Percentiles rank a stretch among this genome's conserved stretches.
phyloP scores from a whole-genome alignment of 2,797 vertebrate species.

The Acrocephalus scirpaceus region DNA sequence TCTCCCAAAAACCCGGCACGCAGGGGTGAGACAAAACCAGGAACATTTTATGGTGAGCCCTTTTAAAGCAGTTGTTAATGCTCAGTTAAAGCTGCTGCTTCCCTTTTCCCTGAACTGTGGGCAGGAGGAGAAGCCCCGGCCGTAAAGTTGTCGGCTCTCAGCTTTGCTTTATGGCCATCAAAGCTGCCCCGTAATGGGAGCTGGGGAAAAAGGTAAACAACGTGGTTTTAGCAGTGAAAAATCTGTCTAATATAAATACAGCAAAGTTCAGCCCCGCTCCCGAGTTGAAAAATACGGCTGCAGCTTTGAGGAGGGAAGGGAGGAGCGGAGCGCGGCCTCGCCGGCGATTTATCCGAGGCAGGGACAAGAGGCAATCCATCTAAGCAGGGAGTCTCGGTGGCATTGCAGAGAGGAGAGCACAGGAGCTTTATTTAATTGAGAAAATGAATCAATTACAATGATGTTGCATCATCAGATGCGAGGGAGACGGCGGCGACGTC shows the following conservation, averaged over 20 bases:
- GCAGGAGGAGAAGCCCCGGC: slow-evolving; percentile 6
- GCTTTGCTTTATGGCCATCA: slow-evolving; percentile 63
- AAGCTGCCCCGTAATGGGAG: background rate
- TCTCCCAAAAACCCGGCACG: background rate
- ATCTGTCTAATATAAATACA: slow-evolving; percentile 76
- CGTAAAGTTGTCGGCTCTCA: slow-evolving; percentile 29
- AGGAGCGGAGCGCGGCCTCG: slow-evolving; percentile 61
- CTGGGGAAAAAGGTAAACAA: slow-evolving; percentile 74
- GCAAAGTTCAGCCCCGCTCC: slow-evolving; percentile 28
- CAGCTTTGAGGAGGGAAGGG: slow-evolving; percentile 64
- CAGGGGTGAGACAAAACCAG: background rate
- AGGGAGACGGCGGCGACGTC: slow-evolving; percentile 66
- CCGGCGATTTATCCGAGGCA: slow-evolving; percentile 60
- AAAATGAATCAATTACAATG: slow-evolving; percentile 81
- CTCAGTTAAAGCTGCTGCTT: slow-evolving; percentile 34
- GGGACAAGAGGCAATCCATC: slow-evolving; percentile 69
- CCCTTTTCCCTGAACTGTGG: slow-evolving; percentile 73
- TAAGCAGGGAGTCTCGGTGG: slow-evolving; percentile 53
- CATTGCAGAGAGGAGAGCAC: slow-evolving; percentile 56
- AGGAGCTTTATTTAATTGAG: slow-evolving; percentile 80
- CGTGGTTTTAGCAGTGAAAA: slow-evolving; percentile 72
- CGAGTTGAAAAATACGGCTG: slow-evolving; percentile 66
- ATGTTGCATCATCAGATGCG: slow-evolving; percentile 73
- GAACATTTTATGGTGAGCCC: background rate
- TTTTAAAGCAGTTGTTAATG: slow-evolving; percentile 27